Conservation (phyloP, 2,113 vertebrate genomes). For the Toxostoma redivivum region DNA sequence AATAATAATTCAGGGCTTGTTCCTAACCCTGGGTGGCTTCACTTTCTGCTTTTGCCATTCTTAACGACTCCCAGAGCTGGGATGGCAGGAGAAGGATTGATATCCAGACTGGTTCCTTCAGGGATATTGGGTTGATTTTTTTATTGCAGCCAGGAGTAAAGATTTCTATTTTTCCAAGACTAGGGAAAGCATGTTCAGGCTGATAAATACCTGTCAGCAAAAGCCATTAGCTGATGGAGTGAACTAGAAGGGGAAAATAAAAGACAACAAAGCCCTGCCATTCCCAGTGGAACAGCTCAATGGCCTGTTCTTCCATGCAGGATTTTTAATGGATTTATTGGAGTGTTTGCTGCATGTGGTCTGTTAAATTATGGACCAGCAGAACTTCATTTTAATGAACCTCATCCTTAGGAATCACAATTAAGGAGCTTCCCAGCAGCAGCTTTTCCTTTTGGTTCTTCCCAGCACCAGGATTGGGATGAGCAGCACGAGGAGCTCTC, state of each 20-base stretch:
- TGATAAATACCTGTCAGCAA: constrained; percentile 53
- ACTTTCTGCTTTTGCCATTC: constrained; percentile 31
- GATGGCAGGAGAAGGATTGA: constrained; percentile 41
- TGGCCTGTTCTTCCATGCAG: neutral
- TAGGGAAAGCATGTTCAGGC: neutral
- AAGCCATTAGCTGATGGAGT: constrained; percentile 23
- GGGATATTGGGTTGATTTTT: neutral
- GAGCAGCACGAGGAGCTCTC: neutral
- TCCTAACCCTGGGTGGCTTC: constrained; percentile 7
- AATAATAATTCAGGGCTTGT: neutral
- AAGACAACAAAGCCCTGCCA: neutral
- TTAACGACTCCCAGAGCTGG: neutral
- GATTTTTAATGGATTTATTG: neutral
- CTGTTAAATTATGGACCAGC: neutral
- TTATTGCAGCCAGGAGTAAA: constrained; percentile 33
- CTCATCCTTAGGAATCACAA: neutral
- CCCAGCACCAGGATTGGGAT: accelerated
- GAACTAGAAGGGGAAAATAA: neutral
- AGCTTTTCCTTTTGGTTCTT: neutral
- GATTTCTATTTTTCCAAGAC: constrained; percentile 2
- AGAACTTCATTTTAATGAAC: neutral
- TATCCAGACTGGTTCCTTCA: neutral
- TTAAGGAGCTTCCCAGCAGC: neutral
- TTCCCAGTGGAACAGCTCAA: neutral
- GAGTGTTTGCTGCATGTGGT: neutral